These are phyloP conservation scores for Paralichthys olivaceus DNA, from an alignment of 2,113 vertebrate genomes.

Conservation along the genomic window DNA sequence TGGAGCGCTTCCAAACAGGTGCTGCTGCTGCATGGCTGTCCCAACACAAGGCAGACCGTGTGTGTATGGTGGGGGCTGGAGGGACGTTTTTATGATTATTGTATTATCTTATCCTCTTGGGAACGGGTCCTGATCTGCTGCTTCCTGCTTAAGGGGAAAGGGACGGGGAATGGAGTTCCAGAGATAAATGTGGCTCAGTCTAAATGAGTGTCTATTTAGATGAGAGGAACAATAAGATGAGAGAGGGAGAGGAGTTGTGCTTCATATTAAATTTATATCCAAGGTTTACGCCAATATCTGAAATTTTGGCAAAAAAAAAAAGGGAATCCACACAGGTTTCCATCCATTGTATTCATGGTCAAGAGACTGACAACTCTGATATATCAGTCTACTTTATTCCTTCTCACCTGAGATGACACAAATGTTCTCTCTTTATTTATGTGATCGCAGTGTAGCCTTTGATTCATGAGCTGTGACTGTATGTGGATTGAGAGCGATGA, in stretches of 20 bases:
- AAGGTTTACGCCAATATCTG: not conserved
- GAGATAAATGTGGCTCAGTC: constrained; percentile 47
- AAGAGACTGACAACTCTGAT: not conserved
- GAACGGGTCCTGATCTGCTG: constrained; percentile 57
- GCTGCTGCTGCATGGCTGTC: constrained; percentile 44
- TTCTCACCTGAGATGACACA: not conserved
- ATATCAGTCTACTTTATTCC: not conserved
- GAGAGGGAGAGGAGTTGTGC: not conserved
- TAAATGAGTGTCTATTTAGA: constrained; percentile 3
- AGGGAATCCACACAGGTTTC: not conserved
- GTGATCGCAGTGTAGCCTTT: not conserved
- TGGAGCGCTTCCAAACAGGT: constrained; percentile 77
- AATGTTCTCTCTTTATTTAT: not conserved
- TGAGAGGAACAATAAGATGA: not conserved
- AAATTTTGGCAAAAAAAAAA: not conserved
- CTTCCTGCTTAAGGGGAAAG: constrained; percentile 54
- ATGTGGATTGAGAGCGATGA: not conserved
- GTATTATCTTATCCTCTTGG: constrained; percentile 68
- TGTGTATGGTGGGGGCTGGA: constrained; percentile 17
- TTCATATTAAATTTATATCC: not conserved
- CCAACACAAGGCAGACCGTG: constrained; percentile 33
- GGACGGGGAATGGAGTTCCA: constrained; percentile 32
- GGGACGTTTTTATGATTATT: constrained; percentile 59
- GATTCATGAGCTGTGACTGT: constrained; percentile 9
- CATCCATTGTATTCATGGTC: not conserved